Evolutionary conservation across 2,797 vertebrate genomes (phyloP).

Genomic region (Girardinus metallicus): DNA sequence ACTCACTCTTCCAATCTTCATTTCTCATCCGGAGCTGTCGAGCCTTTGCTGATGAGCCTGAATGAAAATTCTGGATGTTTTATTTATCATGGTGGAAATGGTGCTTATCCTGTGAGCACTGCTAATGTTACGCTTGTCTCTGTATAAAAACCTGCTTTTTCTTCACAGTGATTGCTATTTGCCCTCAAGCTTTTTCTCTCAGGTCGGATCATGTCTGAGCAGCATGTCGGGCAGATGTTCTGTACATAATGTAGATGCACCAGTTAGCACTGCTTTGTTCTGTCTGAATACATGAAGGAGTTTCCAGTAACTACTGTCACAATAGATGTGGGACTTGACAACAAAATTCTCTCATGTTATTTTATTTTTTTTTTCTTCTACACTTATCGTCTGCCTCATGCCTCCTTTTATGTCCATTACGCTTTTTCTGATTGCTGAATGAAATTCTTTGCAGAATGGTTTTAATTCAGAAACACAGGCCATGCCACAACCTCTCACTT

Average conservation of each 20-base stretch:
- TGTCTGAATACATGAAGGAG: slow-evolving; percentile 22
- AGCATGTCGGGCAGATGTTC: slow-evolving; percentile 7
- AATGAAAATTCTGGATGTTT: slow-evolving; percentile 46
- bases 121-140: slow-evolving; percentile 28
- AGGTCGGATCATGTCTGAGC: slow-evolving; percentile 11
- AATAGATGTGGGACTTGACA: slow-evolving; percentile 3
- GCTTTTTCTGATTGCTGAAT: background rate
- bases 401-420: slow-evolving; percentile 4
- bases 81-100: slow-evolving; percentile 40
- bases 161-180: background rate
- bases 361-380: slow-evolving; percentile 28
- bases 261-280: slow-evolving; percentile 21
- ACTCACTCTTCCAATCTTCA: slow-evolving; percentile 8
- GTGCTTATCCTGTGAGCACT: slow-evolving; percentile 37
- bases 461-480: background rate
- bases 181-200: background rate
- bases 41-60: slow-evolving; percentile 23
- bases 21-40: slow-evolving; percentile 33
- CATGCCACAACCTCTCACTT: background rate
- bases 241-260: slow-evolving; percentile 6
- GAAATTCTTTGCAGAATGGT: background rate
- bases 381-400: background rate
- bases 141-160: background rate
- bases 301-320: slow-evolving; percentile 36
- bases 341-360: background rate